Conservation (phyloP, 2,888 invertebrate species). For the Eristalis pertinax region DNA sequence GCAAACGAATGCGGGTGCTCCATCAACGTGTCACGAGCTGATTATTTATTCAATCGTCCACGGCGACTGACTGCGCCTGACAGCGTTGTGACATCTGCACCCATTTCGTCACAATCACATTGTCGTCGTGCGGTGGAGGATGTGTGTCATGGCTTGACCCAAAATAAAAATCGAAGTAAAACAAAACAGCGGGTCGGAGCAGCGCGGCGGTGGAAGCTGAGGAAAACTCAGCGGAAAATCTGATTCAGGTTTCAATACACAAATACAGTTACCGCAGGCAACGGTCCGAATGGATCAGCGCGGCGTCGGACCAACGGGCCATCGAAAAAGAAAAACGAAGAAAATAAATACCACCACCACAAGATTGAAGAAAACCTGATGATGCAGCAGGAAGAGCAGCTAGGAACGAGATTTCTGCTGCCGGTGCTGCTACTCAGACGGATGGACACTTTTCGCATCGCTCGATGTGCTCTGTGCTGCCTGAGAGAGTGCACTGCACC, state of each 20-base stretch:
- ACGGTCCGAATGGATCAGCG: not conserved
- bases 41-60: conserved; percentile 3
- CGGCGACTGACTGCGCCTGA: not conserved
- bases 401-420: conserved; percentile 59
- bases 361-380: conserved; percentile 60
- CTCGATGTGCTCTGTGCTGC: no score
- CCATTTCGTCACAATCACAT: conserved; percentile 28
- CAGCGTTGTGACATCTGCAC: conserved; percentile 40
- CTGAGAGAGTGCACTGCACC: conserved; percentile 48
- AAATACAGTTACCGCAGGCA: conserved; percentile 47
- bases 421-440: conserved; percentile 2
- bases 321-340: conserved; percentile 16
- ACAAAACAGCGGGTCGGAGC: conserved; percentile 8
- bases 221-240: conserved; percentile 28
- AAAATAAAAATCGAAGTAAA: conserved; percentile 35
- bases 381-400: conserved; percentile 63
- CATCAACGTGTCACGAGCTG: not conserved
- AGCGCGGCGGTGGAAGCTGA: not conserved
- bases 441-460: conserved; percentile 43
- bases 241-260: conserved; percentile 37
- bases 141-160: conserved; percentile 54
- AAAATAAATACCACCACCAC: conserved; percentile 51
- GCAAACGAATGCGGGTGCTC: not conserved
- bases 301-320: conserved; percentile 1
- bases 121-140: not conserved